These are phyloP conservation scores for Amblyopsis rosae DNA, from an alignment of 2,113 vertebrate species.

Conservation along the genomic window DNA sequence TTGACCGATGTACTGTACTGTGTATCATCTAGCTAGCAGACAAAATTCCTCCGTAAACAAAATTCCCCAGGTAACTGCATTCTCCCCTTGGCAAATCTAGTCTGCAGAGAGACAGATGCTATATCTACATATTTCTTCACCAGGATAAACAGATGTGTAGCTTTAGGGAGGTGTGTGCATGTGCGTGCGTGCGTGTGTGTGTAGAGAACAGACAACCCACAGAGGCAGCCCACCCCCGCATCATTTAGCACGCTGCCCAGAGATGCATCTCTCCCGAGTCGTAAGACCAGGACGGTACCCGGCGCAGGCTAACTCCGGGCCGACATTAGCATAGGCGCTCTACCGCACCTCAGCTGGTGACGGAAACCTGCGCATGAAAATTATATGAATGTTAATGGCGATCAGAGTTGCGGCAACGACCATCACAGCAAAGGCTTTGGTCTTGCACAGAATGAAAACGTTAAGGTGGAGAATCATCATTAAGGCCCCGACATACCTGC, in stretches of 20 bases:
- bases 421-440: too few species aligned
- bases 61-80: constrained; percentile 25
- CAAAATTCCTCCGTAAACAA: constrained; percentile 19
- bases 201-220: too few species aligned
- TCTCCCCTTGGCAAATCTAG: constrained; percentile 12
- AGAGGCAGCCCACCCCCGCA: constrained; percentile 3
- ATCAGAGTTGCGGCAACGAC: too few species aligned
- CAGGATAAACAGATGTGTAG: constrained; percentile 25
- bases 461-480: too few species aligned
- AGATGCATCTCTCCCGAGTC: constrained; percentile 7
- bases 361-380: too few species aligned
- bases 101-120: constrained; percentile 19
- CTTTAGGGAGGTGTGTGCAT: background rate
- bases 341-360: too few species aligned
- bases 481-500: too few species aligned
- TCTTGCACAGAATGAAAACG: too few species aligned
- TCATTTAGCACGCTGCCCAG: constrained; percentile 18
- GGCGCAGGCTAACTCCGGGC: background rate
- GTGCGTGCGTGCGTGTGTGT: too few species aligned
- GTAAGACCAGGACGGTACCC: background rate
- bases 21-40: constrained; percentile 25
- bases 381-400: too few species aligned
- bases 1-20: constrained; percentile 22
- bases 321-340: background rate
- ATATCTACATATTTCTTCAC: constrained; percentile 8